Evolutionary conservation across 2,797 vertebrate genomes (phyloP), one percentile per base, ranked within the genome.

Genomic region (Semotilus atromaculatus): DNA sequence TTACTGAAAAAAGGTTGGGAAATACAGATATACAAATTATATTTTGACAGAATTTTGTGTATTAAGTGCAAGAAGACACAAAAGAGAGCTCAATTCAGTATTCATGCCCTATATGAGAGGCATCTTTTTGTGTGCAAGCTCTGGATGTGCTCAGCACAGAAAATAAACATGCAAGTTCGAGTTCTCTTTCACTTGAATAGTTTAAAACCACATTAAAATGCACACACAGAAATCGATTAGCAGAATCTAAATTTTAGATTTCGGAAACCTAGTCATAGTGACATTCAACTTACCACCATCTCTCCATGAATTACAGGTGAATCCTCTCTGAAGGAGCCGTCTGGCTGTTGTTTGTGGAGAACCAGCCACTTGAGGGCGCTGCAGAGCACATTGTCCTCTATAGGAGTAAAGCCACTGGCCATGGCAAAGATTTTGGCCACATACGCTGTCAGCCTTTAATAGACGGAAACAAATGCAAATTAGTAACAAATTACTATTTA

Each of bases 371-470:
- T 97, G 16, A 97, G 58, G 0, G 96, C 96, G 0, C 93, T 94
- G 1, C 97, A 98, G 75, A 98, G 26, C 14, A 94, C 88, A 0
- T 91, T 0, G 0, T 26, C 85, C 0, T 93, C 26, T 2, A 97
- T 90, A 43, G 82, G 58, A 0, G 92, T 88, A 84, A 97, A 40
- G 7, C 51, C 88, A 74, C 18, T 23, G 0, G 96, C 94, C 93
- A 97, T 91, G 78, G 96, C n/a, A 6, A 98, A 97, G 85, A 98
- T 94, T 90, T 97, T 98, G 62, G 92, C 90, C 43, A 98, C 96
- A 0, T 96, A 98, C 1, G 97, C 96, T 0, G 97, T 98, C 87
- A 98, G 29, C 97, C 97, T 98, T 85, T 3, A 79, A 38, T 4
- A 51, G 19, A 77, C 1, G 77, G 26, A 67, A 80, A 34, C n/a